phyloP scores from a whole-genome alignment of 1,140 invertebrate species.

The Trichoplusia ni region DNA sequence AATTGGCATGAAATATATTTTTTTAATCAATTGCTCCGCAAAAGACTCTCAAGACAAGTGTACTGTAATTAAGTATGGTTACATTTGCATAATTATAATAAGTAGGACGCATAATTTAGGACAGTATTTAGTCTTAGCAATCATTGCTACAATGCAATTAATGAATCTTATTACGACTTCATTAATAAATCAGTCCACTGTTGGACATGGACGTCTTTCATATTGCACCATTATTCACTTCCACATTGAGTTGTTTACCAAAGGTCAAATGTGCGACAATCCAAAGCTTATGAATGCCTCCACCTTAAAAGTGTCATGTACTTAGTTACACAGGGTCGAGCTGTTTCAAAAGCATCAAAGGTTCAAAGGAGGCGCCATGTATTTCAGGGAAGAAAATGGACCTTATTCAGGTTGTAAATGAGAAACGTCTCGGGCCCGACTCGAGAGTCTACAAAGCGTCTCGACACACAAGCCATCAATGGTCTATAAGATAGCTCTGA shows the following conservation, averaged over 20 bases:
- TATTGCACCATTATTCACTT: no score
- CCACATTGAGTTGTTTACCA: background rate
- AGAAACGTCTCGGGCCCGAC: conserved; percentile 37
- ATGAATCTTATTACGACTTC: no score
- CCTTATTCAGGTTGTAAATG: conserved; percentile 67
- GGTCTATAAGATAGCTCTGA: background rate
- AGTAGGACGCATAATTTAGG: no score
- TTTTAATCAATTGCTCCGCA: no score
- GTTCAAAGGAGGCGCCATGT: conserved; percentile 63
- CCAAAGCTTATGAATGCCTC: conserved; percentile 16
- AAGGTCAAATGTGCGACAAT: conserved; percentile 26
- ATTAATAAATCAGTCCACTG: no score
- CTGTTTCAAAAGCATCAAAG: conserved; percentile 55
- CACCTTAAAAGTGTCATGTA: conserved; percentile 4
- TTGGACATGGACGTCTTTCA: no score
- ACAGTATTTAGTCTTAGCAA: no score
- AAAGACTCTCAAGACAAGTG: no score
- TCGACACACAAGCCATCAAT: background rate
- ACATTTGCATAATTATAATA: no score
- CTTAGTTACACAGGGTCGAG: conserved; percentile 14
- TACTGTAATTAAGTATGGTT: no score
- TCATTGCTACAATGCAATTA: no score
- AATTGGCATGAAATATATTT: background rate
- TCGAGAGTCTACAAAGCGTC: background rate
- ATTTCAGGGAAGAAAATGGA: conserved; percentile 57